phyloP scores from a whole-genome alignment of 2,888 invertebrate species.

The Ochropleura leucogaster region DNA sequence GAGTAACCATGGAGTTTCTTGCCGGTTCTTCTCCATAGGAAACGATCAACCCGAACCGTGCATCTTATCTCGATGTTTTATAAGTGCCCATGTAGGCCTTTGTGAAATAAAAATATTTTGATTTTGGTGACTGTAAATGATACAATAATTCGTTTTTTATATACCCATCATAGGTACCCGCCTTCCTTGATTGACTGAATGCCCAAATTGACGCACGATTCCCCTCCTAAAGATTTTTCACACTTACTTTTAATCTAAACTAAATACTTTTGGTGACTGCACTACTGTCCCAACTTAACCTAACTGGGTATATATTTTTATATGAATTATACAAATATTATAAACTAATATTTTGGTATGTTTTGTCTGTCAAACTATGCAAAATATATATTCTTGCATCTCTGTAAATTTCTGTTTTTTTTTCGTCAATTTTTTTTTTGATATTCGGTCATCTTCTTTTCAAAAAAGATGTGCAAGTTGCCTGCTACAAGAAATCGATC shows the following conservation, averaged over 20 bases:
- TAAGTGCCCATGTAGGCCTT: too few species aligned
- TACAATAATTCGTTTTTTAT: slow-evolving; percentile 31
- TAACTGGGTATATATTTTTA: slow-evolving; percentile 47
- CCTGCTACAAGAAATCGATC: not conserved
- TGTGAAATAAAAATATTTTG: too few species aligned
- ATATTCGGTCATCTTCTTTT: not conserved
- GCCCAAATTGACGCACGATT: slow-evolving; percentile 86
- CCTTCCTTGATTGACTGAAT: slow-evolving; percentile 82
- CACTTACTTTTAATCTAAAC: slow-evolving; percentile 56
- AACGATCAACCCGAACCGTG: too few species aligned
- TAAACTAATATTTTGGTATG: slow-evolving; percentile 21
- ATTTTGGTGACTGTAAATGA: not conserved
- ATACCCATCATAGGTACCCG: slow-evolving; percentile 59
- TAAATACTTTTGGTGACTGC: slow-evolving; percentile 13
- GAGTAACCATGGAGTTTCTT: too few species aligned
- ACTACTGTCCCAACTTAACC: slow-evolving; percentile 26
- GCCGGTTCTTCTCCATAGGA: too few species aligned
- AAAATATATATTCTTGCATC: not conserved
- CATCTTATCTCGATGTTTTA: too few species aligned
- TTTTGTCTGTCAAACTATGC: not conserved
- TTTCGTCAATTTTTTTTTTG: not conserved
- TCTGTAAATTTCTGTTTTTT: not conserved
- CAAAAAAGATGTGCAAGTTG: not conserved
- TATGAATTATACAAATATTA: slow-evolving; percentile 38
- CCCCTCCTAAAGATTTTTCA: slow-evolving; percentile 66